Percentiles rank a stretch among this genome's conserved stretches.
Conservation (phyloP, 2,113 vertebrate species). For the Athene noctua region DNA sequence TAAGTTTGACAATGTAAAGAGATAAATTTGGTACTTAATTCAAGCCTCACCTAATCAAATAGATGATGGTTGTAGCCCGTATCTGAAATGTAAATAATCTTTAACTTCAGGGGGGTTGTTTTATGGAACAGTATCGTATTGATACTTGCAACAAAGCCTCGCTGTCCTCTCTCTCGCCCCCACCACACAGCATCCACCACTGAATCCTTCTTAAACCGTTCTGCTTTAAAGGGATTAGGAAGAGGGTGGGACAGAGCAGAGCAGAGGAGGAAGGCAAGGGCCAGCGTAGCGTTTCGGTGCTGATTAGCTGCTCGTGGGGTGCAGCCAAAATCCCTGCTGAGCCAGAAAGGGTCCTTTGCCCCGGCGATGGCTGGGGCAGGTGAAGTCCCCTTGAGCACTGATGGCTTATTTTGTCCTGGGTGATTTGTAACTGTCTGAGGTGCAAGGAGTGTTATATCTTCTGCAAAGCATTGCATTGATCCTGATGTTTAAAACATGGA, state of each 20-base stretch:
- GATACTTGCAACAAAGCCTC: neutral
- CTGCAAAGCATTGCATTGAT: neutral
- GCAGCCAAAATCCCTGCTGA: neutral
- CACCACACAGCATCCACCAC: neutral
- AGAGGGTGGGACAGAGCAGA: neutral
- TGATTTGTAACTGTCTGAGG: neutral
- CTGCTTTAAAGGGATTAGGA: neutral
- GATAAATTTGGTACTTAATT: constrained; percentile 63
- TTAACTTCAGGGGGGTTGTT: neutral
- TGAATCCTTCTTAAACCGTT: neutral
- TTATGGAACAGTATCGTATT: accelerated
- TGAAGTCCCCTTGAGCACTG: neutral
- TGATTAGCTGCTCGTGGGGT: accelerated
- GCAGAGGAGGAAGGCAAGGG: neutral
- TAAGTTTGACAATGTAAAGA: constrained; percentile 69
- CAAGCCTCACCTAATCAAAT: constrained; percentile 36
- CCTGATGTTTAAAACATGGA: neutral
- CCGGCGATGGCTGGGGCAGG: neutral
- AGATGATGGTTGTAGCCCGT: constrained; percentile 31
- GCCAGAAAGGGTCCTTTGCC: neutral
- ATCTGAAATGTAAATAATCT: constrained; percentile 61
- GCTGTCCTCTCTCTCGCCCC: neutral
- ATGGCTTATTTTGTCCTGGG: neutral
- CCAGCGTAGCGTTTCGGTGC: accelerated
- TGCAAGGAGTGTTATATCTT: neutral